A percentile compares a stretch with the other conserved stretches of the same genome.
These are phyloP conservation scores for Beris chalybata DNA, from an alignment of 2,888 invertebrate genomes.

Conservation along the genomic window DNA sequence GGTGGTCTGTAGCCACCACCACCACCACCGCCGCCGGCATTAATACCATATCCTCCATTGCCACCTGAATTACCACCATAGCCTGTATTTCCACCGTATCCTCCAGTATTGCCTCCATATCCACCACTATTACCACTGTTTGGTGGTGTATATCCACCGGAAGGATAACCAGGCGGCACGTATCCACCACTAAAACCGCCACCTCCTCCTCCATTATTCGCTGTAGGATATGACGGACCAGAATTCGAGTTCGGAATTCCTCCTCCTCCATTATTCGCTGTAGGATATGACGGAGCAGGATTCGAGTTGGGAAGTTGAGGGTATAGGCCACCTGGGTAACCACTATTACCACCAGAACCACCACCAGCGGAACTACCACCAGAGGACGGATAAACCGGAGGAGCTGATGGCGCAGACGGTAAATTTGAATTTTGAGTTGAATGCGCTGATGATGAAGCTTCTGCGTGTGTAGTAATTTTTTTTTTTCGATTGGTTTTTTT, in stretches of 20 bases:
- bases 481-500: too few species aligned
- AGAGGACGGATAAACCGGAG: not conserved
- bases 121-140: slow-evolving; percentile 36
- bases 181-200: slow-evolving; percentile 47
- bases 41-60: slow-evolving; percentile 39
- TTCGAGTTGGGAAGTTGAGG: slow-evolving; percentile 36
- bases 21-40: slow-evolving; percentile 1
- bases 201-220: slow-evolving; percentile 46
- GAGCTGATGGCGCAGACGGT: slow-evolving; percentile 8
- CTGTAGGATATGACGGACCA: slow-evolving; percentile 39
- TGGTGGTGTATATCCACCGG: slow-evolving; percentile 44
- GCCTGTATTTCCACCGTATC: slow-evolving; percentile 43
- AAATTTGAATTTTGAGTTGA: slow-evolving; percentile 12
- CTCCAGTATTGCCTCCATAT: slow-evolving; percentile 30
- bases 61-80: slow-evolving; percentile 48
- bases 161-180: slow-evolving; percentile 44
- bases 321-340: slow-evolving; percentile 36
- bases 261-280: slow-evolving; percentile 46
- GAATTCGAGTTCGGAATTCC: slow-evolving; percentile 37
- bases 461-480: slow-evolving; percentile 11
- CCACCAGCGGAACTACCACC: slow-evolving; percentile 45
- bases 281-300: slow-evolving; percentile 39
- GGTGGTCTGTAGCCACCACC: slow-evolving; percentile 3
- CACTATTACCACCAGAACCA: slow-evolving; percentile 39
- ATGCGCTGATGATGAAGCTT: slow-evolving; percentile 33